Percentiles rank a stretch among this genome's conserved stretches.
Conservation (phyloP, 2,797 vertebrate genomes). For the Pseudochirops cupreus region DNA sequence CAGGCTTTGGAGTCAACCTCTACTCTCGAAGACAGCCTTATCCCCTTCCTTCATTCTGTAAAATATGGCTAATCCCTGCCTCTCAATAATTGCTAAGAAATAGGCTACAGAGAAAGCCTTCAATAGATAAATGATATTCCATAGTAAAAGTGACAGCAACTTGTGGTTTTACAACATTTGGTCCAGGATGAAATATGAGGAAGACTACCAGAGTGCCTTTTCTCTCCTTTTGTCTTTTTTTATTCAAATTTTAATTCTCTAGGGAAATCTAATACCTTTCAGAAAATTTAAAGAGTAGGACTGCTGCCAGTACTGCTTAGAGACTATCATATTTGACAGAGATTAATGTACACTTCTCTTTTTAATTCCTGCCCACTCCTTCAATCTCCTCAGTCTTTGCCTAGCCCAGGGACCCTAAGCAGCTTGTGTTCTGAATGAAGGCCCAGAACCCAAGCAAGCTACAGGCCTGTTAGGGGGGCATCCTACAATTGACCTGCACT, state of each 20-base stretch:
- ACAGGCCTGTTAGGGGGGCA: background rate
- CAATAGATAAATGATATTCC: background rate
- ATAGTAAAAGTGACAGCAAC: slow-evolving; percentile 19
- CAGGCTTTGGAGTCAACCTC: background rate
- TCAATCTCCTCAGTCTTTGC: background rate
- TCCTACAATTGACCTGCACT: slow-evolving; percentile 4
- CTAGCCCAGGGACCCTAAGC: background rate
- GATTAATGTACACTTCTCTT: background rate
- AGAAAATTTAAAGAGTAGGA: slow-evolving; percentile 20
- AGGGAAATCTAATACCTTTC: background rate
- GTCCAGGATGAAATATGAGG: background rate
- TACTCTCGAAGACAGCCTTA: background rate
- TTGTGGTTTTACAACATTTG: background rate
- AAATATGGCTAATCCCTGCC: slow-evolving; percentile 39
- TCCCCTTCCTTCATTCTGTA: background rate
- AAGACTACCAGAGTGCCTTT: background rate
- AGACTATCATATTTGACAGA: slow-evolving; percentile 9
- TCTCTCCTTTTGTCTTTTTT: background rate
- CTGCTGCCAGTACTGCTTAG: background rate
- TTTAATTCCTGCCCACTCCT: background rate
- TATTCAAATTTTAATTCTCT: slow-evolving; percentile 11
- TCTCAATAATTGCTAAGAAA: slow-evolving; percentile 1
- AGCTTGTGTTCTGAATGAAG: slow-evolving; percentile 42
- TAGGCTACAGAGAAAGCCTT: slow-evolving; percentile 5
- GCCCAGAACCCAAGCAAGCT: background rate